Percentiles rank a stretch among this genome's conserved stretches.
These are phyloP conservation scores for Polymixis lichenea DNA, from an alignment of 2,888 invertebrate genomes.

Conservation along the genomic window DNA sequence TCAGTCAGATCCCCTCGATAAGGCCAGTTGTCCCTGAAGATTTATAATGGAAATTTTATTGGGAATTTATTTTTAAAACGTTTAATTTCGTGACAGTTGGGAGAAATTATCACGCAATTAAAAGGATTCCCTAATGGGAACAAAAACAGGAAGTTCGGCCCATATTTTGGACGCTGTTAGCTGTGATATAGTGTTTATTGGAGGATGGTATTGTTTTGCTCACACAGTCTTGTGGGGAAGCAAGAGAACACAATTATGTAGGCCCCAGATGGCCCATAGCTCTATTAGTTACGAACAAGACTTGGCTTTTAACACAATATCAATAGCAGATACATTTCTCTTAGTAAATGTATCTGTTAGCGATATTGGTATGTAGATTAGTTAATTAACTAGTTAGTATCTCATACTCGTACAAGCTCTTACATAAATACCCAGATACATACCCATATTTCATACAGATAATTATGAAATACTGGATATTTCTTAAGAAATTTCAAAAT, in stretches of 20 bases:
- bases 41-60: constrained; percentile 70
- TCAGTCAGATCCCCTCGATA: constrained; percentile 55
- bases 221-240: constrained; percentile 26
- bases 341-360: background rate
- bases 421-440: too few species aligned
- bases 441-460: too few species aligned
- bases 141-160: constrained; percentile 54
- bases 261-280: constrained; percentile 59
- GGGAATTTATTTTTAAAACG: constrained; percentile 61
- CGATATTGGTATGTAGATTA: background rate
- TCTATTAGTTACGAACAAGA: constrained; percentile 50
- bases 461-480: too few species aligned
- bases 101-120: constrained; percentile 67
- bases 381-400: background rate
- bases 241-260: constrained; percentile 55
- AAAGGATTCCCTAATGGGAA: constrained; percentile 59
- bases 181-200: constrained; percentile 35
- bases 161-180: constrained; percentile 44
- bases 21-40: constrained; percentile 60
- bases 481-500: too few species aligned
- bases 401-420: too few species aligned
- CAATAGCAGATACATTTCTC: constrained; percentile 9
- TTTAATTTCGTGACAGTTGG: constrained; percentile 61
- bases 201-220: constrained; percentile 37
- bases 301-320: constrained; percentile 33